Base-by-base conservation (phyloP, 2,797 vertebrate genomes). In the Sparus aurata region DNA sequence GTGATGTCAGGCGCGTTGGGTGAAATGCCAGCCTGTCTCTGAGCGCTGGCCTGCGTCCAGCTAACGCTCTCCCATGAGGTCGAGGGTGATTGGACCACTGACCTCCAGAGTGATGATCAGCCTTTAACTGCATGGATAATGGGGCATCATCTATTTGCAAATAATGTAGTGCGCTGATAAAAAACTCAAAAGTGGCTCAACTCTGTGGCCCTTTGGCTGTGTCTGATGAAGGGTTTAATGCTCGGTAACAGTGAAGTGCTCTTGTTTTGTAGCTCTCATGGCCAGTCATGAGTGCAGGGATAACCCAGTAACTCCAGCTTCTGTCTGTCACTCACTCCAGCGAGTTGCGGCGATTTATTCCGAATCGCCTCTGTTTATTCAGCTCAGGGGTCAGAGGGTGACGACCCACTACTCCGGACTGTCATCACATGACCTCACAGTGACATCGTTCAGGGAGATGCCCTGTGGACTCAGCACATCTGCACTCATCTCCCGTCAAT, bases 381-480 rank as follows among this genome's bases (percentile, higher is more conserved):
- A 79, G 59, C 60, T 65, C 62, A 38, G 55, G 73, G 91, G 91
- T 92, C 86, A 82, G 16, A 50, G 61, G 85, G 71, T 70, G 77
- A 50, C 54, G 89, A 90, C 91, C 88, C 77, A 49, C 80, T 68
- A 86, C 85, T 68, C 87, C 38, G 23, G 75, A 87, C 84, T 92
- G 92, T 93, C 91, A 93, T 89, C 80, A 63, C 73, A 75, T 82
- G 91, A 92, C 89, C 90, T 78, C 59, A 2, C 52, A 20, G 75
- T 79, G 89, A 89, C 91, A 85, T 81, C 52, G 46, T 72, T 86
- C 64, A 7, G 83, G 77, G 81, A 87, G 69, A 66, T 25, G 76
- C 67, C 73, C 76, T 65, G 91, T 86, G 59, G 89, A 92, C 88
- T 94, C 94, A 89, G 91, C 94, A 87, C 75, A 86, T 91, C 75